These are phyloP conservation scores for Tromatobia lineatoria DNA, from an alignment of 2,888 invertebrate species.

Conservation along the genomic window DNA sequence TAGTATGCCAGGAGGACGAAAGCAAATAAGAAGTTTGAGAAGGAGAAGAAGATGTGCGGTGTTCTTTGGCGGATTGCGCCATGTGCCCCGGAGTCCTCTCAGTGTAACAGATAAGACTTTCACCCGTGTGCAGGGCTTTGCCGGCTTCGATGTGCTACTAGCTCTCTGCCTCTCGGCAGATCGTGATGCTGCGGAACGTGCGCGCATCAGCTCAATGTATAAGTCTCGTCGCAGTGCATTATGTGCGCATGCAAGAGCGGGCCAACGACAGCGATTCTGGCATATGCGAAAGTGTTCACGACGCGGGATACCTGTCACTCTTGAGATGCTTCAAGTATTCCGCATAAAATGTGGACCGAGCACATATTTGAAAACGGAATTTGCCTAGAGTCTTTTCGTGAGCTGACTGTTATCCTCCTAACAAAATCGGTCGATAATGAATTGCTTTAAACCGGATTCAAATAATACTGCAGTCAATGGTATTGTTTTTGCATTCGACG, in stretches of 20 bases:
- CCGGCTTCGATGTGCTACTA: constrained; percentile 23
- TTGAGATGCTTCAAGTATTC: background rate
- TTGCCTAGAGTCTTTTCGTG: background rate
- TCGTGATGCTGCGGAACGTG: constrained; percentile 48
- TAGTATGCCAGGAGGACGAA: constrained; percentile 34
- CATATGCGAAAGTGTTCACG: constrained; percentile 7
- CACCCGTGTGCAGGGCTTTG: constrained; percentile 51
- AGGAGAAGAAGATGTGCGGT: constrained; percentile 58
- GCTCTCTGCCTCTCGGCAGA: constrained; percentile 50
- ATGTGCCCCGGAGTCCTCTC: constrained; percentile 43
- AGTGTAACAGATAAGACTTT: constrained; percentile 63
- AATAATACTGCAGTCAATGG: background rate
- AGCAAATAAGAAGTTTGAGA: constrained; percentile 20
- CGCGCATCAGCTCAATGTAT: constrained; percentile 8
- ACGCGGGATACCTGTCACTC: background rate
- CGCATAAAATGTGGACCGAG: background rate
- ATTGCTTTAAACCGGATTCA: background rate
- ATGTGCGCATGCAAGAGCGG: constrained; percentile 36
- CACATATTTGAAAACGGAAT: background rate
- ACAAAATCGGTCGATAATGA: background rate
- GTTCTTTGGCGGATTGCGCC: constrained; percentile 62
- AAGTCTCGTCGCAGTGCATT: constrained; percentile 23
- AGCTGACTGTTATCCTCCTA: background rate
- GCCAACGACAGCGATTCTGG: constrained; percentile 21
- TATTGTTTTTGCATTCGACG: background rate